phyloP scores from a whole-genome alignment of 2,113 vertebrate species.

The Oxyruncus cristatus region DNA sequence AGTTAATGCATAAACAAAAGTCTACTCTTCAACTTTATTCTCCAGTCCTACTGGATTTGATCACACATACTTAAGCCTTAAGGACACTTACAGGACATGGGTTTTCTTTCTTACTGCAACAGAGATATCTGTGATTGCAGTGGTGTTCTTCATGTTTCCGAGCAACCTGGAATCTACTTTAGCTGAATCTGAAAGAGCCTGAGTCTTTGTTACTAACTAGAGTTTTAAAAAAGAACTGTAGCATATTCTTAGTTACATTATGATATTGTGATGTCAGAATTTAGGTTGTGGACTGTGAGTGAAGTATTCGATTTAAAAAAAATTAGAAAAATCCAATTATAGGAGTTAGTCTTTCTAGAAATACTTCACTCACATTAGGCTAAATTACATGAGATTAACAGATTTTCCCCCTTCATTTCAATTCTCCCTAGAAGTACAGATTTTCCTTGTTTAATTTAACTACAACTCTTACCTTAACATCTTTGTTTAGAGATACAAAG shows the following conservation, averaged over 20 bases:
- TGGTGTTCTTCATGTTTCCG: neutral
- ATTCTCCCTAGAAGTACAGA: neutral
- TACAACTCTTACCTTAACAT: neutral
- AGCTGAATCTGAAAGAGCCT: neutral
- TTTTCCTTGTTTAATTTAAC: neutral
- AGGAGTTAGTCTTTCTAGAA: neutral
- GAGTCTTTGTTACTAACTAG: neutral
- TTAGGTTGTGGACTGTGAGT: neutral
- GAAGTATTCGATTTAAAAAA: neutral
- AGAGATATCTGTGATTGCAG: neutral
- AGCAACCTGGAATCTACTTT: neutral
- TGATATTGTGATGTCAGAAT: neutral
- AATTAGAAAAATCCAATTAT: neutral
- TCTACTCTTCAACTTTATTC: neutral
- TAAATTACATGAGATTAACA: neutral
- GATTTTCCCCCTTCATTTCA: neutral
- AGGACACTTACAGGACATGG: fast-evolving
- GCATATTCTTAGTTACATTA: neutral
- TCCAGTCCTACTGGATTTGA: neutral
- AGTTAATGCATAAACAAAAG: neutral
- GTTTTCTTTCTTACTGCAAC: neutral
- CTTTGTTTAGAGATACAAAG: neutral
- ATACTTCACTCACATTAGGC: neutral
- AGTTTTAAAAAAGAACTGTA: neutral
- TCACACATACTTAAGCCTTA: neutral